These are phyloP conservation scores for Eupithecia abbreviata DNA, from an alignment of 2,888 invertebrate genomes.

Conservation along the genomic window DNA sequence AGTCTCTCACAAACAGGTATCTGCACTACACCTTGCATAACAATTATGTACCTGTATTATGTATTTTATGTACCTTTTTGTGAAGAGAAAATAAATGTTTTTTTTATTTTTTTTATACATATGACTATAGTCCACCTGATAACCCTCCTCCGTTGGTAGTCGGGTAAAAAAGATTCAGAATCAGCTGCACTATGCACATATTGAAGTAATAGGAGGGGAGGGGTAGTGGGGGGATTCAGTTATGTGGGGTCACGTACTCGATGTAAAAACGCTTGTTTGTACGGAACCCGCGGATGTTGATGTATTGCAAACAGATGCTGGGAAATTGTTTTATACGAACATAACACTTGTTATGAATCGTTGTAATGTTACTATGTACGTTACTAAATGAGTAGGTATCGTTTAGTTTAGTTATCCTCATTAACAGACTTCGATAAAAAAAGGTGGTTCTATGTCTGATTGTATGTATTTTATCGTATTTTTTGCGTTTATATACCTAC, in stretches of 20 bases:
- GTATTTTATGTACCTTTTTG: no score
- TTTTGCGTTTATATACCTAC: no score
- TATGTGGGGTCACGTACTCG: conserved; percentile 45
- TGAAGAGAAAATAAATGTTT: no score
- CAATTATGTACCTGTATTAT: no score
- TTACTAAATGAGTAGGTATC: background rate
- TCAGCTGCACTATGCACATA: conserved; percentile 19
- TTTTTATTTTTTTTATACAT: no score
- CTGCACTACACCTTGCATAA: no score
- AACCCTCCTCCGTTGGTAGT: no score
- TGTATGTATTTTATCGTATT: no score
- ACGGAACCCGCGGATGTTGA: conserved; percentile 29
- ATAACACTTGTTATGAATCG: background rate
- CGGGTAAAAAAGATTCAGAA: background rate
- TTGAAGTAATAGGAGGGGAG: conserved; percentile 5
- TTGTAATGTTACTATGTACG: background rate
- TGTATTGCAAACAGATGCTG: conserved; percentile 29
- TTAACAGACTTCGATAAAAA: no score
- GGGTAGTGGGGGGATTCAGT: conserved; percentile 33
- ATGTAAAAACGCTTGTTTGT: conserved; percentile 42
- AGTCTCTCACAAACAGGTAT: no score
- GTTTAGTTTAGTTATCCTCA: background rate
- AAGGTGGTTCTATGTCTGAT: no score
- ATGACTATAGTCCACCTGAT: no score
- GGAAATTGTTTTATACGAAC: conserved; percentile 25